Evolutionary conservation across 1,140 invertebrate genomes (phyloP), one percentile per base, ranked within the genome.

Genomic region (Phenacoccus solenopsis): DNA sequence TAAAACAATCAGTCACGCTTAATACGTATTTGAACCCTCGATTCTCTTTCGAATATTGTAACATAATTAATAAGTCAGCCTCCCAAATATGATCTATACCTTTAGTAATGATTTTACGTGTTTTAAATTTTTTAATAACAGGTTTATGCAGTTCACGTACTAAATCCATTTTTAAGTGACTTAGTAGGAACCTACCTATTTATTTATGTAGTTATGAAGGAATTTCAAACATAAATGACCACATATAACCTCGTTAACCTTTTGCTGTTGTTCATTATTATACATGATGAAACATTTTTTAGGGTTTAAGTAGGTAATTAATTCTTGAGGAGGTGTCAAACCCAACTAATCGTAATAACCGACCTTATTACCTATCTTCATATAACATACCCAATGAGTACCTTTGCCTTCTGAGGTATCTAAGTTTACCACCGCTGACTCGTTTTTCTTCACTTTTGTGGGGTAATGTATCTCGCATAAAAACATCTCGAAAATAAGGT

Each of bases 1-100:
- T 77, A 74, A 81, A 81, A 25, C 73, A 72, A 74, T 82, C 79
- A 70, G 83, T 82, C 4, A 80, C 75, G 24, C 76, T 78, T 68
- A 83, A 72, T 28, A 83, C 74, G 73, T 79, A 83, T 70, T 77
- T 78, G 73, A 74, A 78, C 27, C 76, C 75, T 38, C 76, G 74
- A 76, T 83, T 82, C 35, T 74, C 25, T 72, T 72, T 73, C 21
- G 73, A 72, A 74, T 76, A 77, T 0, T 68, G 70, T 56, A 72
- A 72, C 76, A 80, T 78, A 22, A 74, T 74, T 12, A 75, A 67
- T 5, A 74, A 57, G 70, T 75, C 74, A 13, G 68, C 70, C 57
- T 73, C 71, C 70, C 69, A 73, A 7, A 73, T 28, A 72, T 75
- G 70, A 64, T 72, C 22, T 16, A 71, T 69, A 20, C 70, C 67